phyloP scores from a whole-genome alignment of 1,140 invertebrate species.

The Pseudomyrmex concolor region DNA sequence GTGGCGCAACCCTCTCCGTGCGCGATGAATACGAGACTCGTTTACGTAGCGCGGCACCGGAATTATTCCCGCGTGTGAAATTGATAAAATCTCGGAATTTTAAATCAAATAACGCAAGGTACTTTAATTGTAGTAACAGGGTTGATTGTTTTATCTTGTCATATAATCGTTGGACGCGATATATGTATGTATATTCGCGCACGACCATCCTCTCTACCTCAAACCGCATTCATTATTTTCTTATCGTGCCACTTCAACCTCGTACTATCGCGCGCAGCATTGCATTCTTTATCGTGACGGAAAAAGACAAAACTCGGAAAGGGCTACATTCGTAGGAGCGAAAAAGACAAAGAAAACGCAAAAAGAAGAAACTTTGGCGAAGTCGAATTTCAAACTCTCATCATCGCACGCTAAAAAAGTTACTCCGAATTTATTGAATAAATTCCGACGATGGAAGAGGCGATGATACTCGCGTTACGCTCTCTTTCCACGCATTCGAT shows the following conservation, averaged over 20 bases:
- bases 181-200: conserved; percentile 4
- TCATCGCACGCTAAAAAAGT: conserved; percentile 19
- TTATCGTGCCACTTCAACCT: conserved; percentile 43
- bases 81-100: conserved; percentile 57
- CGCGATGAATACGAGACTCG: conserved; percentile 40
- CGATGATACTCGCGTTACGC: conserved; percentile 42
- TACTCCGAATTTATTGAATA: conserved; percentile 54
- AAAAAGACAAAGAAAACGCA: not conserved
- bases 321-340: not conserved
- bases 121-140: conserved; percentile 55
- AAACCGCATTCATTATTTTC: conserved; percentile 49
- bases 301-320: conserved; percentile 12
- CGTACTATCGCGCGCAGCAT: not conserved
- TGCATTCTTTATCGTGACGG: conserved; percentile 14
- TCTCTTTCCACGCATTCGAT: not conserved
- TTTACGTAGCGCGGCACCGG: conserved; percentile 20
- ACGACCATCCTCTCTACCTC: not conserved
- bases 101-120: conserved; percentile 49
- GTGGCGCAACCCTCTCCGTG: not conserved
- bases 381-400: conserved; percentile 58
- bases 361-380: conserved; percentile 2
- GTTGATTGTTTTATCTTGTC: conserved; percentile 52
- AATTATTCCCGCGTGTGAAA: conserved; percentile 57
- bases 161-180: conserved; percentile 20
- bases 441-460: conserved; percentile 29